Percentiles rank a stretch among this genome's conserved stretches.
Conservation (phyloP, 2,888 invertebrate species). For the Operophtera brumata region DNA sequence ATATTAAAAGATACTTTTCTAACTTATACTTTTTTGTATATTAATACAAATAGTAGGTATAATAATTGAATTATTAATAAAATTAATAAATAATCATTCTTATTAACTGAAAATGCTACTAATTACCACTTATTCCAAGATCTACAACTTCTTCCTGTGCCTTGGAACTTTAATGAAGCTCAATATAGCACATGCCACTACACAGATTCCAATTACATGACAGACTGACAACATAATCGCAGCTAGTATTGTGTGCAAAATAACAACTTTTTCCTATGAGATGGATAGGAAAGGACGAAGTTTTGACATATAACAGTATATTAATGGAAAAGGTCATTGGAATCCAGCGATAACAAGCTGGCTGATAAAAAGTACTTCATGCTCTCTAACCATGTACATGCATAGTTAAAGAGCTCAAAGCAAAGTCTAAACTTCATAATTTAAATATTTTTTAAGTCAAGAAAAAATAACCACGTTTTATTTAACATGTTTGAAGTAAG, state of each 20-base stretch:
- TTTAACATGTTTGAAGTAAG: no score
- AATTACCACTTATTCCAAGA: background rate
- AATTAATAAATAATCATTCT: no score
- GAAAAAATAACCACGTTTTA: no score
- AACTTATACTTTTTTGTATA: no score
- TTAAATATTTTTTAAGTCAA: no score
- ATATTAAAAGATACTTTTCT: no score
- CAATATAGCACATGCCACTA: slow-evolving; percentile 9
- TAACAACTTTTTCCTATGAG: slow-evolving; percentile 22
- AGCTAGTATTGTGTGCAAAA: slow-evolving; percentile 24
- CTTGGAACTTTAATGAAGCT: slow-evolving; percentile 6
- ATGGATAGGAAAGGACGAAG: slow-evolving; percentile 26
- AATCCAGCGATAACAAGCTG: slow-evolving; percentile 24
- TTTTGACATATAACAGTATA: slow-evolving; percentile 31
- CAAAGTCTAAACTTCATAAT: background rate
- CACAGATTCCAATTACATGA: background rate
- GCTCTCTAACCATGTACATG: no score
- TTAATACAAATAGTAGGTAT: no score
- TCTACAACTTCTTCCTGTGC: background rate
- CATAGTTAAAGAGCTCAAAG: background rate
- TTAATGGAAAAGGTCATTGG: slow-evolving; percentile 28
- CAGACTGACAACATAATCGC: slow-evolving; percentile 13
- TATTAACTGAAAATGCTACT: slow-evolving; percentile 6
- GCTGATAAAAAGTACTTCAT: slow-evolving; percentile 15
- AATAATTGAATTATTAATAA: no score